Evolutionary conservation across 2,797 vertebrate genomes (phyloP), one percentile per base, ranked within the genome.

Genomic region (Alauda arvensis): DNA sequence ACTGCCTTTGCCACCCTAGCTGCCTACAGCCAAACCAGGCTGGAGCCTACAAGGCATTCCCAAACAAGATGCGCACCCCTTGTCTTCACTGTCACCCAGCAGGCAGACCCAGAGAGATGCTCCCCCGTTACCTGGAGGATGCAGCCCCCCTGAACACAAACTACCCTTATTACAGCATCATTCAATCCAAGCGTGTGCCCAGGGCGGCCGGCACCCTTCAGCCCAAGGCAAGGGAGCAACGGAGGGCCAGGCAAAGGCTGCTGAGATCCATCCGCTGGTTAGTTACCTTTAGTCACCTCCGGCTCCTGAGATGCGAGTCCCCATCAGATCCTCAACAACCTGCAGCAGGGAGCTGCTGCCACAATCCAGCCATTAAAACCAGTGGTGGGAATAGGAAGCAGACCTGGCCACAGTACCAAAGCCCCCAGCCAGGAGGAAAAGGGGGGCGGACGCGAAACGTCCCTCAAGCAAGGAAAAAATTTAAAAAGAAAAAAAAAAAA

Each of bases 251-350:
- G 74, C 42, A 82, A 67, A 62, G 85, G 85, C 56, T 60, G 68
- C 4, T 18, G 56, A 86, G 71, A 90, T 90, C 92, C 85, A 92
- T 89, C 77, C 70, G 24, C 9, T 17, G 68, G 13, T n/a, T 82
- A 84, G 65, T 92, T 94, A 95, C 94, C 93, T 93, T 89, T 60
- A 94, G 83, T 85, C 91, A 92, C 89, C 92, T 80, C 92, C 59
- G 40, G 79, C 82, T 95, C 84, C 92, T 5, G 70, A 83, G 91
- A 86, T 78, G 76, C 79, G 28, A 82, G 85, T 90, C 80, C 78
- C 95, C 97, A 96, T 97, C 95, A 86, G 96, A 65, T 85, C 94
- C 82, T 96, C 93, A 96, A 93, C 95, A 95, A 95, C 95, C 96
- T 96, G 96, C 96, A 95, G 94, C 87, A 78, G 57, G 77, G 65